Evolutionary conservation across 2,888 invertebrate genomes (phyloP).

Genomic region (Drosophila acutilabella): DNA sequence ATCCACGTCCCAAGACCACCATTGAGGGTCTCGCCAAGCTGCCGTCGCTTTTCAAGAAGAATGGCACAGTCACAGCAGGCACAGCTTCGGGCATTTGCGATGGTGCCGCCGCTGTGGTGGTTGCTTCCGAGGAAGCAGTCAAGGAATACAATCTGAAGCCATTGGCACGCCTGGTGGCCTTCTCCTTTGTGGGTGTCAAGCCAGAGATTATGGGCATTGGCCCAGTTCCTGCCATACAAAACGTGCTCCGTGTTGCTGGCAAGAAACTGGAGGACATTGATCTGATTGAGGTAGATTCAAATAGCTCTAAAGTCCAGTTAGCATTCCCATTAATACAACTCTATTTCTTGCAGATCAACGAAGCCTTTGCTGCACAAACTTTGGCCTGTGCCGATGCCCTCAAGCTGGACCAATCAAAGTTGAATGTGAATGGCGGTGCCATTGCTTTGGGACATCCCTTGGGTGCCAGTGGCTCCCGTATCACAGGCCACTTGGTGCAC

Average conservation of each 20-base stretch:
- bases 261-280: constrained; percentile 94
- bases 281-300: constrained; percentile 91
- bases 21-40: constrained; percentile 94
- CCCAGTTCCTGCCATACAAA: constrained; percentile 96
- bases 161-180: constrained; percentile 95
- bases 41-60: constrained; percentile 95
- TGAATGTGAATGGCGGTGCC: constrained; percentile 98
- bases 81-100: constrained; percentile 98
- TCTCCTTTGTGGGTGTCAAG: constrained; percentile 97
- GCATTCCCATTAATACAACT: neutral
- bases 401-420: constrained; percentile 92
- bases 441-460: constrained; percentile 99
- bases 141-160: constrained; percentile 93
- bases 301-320: neutral
- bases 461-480: constrained; percentile 97
- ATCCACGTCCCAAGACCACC: constrained; percentile 91
- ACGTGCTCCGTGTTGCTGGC: constrained; percentile 92
- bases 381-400: constrained; percentile 96
- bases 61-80: constrained; percentile 97
- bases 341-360: constrained; percentile 91
- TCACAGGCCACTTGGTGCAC: constrained; percentile 95
- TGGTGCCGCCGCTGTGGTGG: constrained; percentile 96
- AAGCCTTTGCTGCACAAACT: constrained; percentile 98
- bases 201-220: constrained; percentile 99
- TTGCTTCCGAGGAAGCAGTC: constrained; percentile 96